Evolutionary conservation across 2,113 vertebrate species (phyloP).

Genomic region (Macroglossus sobrinus): DNA sequence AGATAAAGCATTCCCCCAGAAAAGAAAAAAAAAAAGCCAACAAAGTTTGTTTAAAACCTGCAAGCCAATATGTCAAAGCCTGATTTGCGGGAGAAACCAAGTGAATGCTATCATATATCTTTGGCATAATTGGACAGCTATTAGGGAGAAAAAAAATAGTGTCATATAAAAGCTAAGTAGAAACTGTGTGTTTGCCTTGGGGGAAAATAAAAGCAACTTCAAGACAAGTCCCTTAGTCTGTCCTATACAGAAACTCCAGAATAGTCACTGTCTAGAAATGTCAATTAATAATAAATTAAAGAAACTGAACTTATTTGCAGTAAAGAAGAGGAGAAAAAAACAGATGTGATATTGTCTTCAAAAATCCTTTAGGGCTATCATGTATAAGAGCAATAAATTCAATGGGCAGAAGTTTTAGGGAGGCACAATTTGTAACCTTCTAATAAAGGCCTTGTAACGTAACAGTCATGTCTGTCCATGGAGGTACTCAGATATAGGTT

Average conservation of each 20-base stretch:
- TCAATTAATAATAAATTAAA: neutral
- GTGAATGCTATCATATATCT: neutral
- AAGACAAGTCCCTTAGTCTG: neutral
- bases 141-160: neutral
- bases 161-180: neutral
- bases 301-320: neutral
- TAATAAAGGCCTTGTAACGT: neutral
- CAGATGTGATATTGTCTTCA: neutral
- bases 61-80: neutral
- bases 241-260: neutral
- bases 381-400: neutral
- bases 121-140: neutral
- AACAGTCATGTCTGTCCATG: neutral
- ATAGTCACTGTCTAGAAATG: neutral
- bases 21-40: neutral
- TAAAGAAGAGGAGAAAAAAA: neutral
- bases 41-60: neutral
- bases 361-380: neutral
- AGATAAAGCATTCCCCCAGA: neutral
- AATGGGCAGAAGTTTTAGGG: neutral
- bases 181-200: neutral
- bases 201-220: neutral
- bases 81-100: conserved; percentile 8
- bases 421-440: neutral
- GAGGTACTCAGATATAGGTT: neutral